Evolutionary conservation across 2,797 vertebrate species (phyloP).

Genomic region (Parotocinclus haroldoi): DNA sequence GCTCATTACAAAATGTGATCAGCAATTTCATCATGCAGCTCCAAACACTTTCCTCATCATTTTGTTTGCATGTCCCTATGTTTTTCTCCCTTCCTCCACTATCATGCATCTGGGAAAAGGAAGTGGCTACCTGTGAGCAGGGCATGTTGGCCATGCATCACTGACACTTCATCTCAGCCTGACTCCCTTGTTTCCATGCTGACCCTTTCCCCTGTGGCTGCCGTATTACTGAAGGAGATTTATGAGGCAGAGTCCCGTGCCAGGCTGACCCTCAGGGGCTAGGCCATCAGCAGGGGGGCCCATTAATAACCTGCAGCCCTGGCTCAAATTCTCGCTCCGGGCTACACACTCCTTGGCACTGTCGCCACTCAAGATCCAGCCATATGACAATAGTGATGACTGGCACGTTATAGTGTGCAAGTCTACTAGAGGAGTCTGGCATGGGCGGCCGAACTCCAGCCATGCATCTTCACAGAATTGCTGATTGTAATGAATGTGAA

Average conservation of each 20-base stretch:
- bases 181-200: conserved; percentile 86
- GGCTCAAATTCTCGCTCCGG: conserved; percentile 61
- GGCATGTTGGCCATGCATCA: conserved; percentile 48
- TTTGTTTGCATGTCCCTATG: not conserved
- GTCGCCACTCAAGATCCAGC: conserved; percentile 52
- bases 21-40: conserved; percentile 26
- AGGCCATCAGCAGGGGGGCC: conserved; percentile 76
- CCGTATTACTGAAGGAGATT: conserved; percentile 95
- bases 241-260: conserved; percentile 84
- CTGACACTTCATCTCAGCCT: conserved; percentile 86
- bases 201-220: conserved; percentile 83
- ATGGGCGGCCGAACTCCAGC: conserved; percentile 35
- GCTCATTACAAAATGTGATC: conserved; percentile 3
- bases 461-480: conserved; percentile 30
- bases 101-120: conserved; percentile 42
- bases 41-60: not conserved
- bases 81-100: conserved; percentile 42
- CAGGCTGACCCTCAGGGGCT: conserved; percentile 83
- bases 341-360: conserved; percentile 55
- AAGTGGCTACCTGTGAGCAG: conserved; percentile 45
- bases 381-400: conserved; percentile 40
- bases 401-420: conserved; percentile 13
- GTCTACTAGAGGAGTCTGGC: conserved; percentile 35
- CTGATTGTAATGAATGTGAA: conserved; percentile 47
- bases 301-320: conserved; percentile 88